A percentile compares a stretch with the other conserved stretches of the same genome.
These are phyloP conservation scores for Dendrolimus punctatus DNA, from an alignment of 1,140 invertebrate genomes.

Conservation along the genomic window DNA sequence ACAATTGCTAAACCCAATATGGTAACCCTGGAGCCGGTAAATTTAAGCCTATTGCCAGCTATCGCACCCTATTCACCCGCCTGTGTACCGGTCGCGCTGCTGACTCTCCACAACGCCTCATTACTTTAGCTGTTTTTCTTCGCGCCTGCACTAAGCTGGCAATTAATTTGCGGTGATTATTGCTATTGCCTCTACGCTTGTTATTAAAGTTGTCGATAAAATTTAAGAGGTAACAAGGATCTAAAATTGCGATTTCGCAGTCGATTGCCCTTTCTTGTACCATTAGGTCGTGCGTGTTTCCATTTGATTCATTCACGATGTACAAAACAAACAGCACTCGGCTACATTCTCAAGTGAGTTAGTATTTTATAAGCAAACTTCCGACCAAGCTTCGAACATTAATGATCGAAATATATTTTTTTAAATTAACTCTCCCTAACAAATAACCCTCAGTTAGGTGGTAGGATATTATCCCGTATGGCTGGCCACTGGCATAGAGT, in stretches of 20 bases:
- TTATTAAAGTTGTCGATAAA: conserved; percentile 58
- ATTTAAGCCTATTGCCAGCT: conserved; percentile 27
- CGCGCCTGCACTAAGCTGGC: conserved; percentile 21
- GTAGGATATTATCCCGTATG: no score
- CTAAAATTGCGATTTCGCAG: conserved; percentile 51
- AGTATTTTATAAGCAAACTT: conserved; percentile 3
- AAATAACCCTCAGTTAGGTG: no score
- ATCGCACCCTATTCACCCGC: conserved; percentile 20
- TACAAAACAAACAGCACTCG: conserved; percentile 30
- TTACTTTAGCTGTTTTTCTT: conserved; percentile 43
- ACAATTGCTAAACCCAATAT: no score
- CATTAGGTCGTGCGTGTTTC: conserved; percentile 45
- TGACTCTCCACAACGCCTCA: conserved; percentile 21
- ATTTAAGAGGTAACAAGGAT: conserved; percentile 58
- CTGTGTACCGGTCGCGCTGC: conserved; percentile 5
- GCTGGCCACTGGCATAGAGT: no score
- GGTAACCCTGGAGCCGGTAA: conserved; percentile 4
- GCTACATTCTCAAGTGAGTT: conserved; percentile 43
- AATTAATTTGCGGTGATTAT: conserved; percentile 57
- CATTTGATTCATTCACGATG: conserved; percentile 46
- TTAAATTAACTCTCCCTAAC: no score
- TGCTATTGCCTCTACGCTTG: conserved; percentile 43
- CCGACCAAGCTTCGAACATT: no score
- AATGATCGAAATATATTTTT: no score
- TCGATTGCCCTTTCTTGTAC: conserved; percentile 43